Conservation (phyloP, 2,888 invertebrate species). For the Crocallis elinguaria region DNA sequence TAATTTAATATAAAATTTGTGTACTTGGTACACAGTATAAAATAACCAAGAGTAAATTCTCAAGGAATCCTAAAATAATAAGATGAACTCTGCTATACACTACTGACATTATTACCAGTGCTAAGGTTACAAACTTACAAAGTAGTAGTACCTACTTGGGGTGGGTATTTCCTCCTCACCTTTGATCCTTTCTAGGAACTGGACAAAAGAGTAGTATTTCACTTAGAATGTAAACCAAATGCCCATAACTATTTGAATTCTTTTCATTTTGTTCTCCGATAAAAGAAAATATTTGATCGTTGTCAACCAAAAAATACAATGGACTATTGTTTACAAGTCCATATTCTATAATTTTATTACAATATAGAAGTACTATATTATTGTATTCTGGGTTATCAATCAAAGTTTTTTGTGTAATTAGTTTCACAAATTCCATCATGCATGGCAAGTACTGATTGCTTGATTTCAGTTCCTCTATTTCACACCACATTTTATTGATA, state of each 20-base stretch:
- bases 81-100: too few relatives aligned
- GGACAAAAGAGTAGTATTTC: slow-evolving; percentile 78
- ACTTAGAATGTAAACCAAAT: slow-evolving; percentile 67
- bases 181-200: slow-evolving; percentile 81
- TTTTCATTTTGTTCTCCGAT: slow-evolving; percentile 45
- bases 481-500: slow-evolving; percentile 68
- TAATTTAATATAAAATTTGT: too few relatives aligned
- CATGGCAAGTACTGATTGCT: slow-evolving; percentile 71
- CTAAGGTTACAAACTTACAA: too few relatives aligned
- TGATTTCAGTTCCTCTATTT: slow-evolving; percentile 76
- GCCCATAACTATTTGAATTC: slow-evolving; percentile 47
- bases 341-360: slow-evolving; percentile 67
- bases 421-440: slow-evolving; percentile 67
- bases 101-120: too few relatives aligned
- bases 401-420: slow-evolving; percentile 62
- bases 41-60: too few relatives aligned
- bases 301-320: slow-evolving; percentile 58
- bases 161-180: slow-evolving; percentile 58
- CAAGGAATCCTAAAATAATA: too few relatives aligned
- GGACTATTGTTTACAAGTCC: slow-evolving; percentile 64
- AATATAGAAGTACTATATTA: slow-evolving; percentile 60
- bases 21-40: too few relatives aligned
- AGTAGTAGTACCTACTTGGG: too few relatives aligned
- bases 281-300: neutral
- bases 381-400: slow-evolving; percentile 56